phyloP scores from a whole-genome alignment of 1,140 invertebrate species.

The Drosophila aff. region DNA sequence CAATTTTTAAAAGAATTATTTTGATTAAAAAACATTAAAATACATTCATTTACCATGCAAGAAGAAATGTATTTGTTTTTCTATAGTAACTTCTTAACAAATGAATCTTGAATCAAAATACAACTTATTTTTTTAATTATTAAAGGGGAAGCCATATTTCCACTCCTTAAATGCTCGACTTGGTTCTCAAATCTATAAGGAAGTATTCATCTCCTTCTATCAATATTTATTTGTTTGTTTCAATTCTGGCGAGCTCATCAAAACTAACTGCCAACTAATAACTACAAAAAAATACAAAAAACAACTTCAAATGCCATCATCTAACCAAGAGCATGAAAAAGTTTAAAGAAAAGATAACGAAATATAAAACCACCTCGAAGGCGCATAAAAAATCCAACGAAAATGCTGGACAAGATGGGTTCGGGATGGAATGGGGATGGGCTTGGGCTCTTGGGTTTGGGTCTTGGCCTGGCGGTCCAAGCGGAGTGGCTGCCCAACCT shows the following conservation, averaged over 20 bases:
- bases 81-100: too few relatives aligned
- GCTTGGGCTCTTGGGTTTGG: neutral
- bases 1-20: too few relatives aligned
- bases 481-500: conserved; percentile 48
- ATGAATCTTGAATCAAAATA: too few relatives aligned
- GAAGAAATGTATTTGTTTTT: too few relatives aligned
- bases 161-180: neutral
- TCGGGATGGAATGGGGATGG: conserved; percentile 10
- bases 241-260: conserved; percentile 25
- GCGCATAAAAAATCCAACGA: conserved; percentile 58
- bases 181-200: too few relatives aligned
- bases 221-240: conserved; percentile 10
- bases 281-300: conserved; percentile 6
- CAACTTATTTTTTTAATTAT: too few relatives aligned
- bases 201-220: neutral
- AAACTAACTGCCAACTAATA: conserved; percentile 41
- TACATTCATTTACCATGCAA: too few relatives aligned
- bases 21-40: too few relatives aligned
- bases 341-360: conserved; percentile 55
- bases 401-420: conserved; percentile 33
- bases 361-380: conserved; percentile 51
- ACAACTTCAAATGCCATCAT: conserved; percentile 34
- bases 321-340: conserved; percentile 44
- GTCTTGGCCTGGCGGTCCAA: neutral
- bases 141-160: neutral